These are phyloP conservation scores for Tiliacea aurago DNA, from an alignment of 2,888 invertebrate genomes.

Conservation along the genomic window DNA sequence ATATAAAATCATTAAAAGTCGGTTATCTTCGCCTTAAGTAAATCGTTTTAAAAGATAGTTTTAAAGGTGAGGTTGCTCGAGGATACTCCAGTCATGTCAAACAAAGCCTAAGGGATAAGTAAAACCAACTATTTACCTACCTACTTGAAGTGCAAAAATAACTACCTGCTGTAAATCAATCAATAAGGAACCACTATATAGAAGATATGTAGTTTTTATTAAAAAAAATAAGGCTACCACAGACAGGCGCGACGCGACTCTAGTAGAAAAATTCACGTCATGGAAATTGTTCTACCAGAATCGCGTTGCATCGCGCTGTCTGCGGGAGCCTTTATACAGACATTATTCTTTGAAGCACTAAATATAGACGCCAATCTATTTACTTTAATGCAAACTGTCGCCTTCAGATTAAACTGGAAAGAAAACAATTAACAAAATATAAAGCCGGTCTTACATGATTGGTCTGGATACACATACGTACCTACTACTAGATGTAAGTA, in stretches of 20 bases:
- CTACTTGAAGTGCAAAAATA: neutral
- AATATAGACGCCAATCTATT: slow-evolving; percentile 29
- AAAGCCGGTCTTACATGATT: neutral
- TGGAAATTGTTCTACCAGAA: too few relatives aligned
- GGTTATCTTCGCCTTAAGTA: too few relatives aligned
- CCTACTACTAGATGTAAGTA: neutral
- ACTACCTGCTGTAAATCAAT: slow-evolving; percentile 16
- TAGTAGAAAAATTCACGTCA: too few relatives aligned
- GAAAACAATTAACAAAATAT: slow-evolving; percentile 10
- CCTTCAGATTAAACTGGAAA: slow-evolving; percentile 10
- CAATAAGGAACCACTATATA: slow-evolving; percentile 35
- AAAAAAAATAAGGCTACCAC: neutral
- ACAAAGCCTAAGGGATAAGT: neutral
- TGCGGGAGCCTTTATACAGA: neutral
- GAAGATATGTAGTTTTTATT: neutral
- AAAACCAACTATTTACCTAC: neutral
- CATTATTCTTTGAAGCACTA: slow-evolving; percentile 33
- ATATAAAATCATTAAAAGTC: too few relatives aligned
- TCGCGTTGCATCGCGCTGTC: too few relatives aligned
- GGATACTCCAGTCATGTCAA: neutral
- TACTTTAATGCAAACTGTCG: slow-evolving; percentile 12
- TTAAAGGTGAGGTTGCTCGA: neutral
- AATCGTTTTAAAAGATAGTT: too few relatives aligned
- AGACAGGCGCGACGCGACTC: too few relatives aligned
- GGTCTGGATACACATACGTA: neutral